phyloP scores from a whole-genome alignment of 2,888 invertebrate genomes.

The Lissocephala sabroskyi region DNA sequence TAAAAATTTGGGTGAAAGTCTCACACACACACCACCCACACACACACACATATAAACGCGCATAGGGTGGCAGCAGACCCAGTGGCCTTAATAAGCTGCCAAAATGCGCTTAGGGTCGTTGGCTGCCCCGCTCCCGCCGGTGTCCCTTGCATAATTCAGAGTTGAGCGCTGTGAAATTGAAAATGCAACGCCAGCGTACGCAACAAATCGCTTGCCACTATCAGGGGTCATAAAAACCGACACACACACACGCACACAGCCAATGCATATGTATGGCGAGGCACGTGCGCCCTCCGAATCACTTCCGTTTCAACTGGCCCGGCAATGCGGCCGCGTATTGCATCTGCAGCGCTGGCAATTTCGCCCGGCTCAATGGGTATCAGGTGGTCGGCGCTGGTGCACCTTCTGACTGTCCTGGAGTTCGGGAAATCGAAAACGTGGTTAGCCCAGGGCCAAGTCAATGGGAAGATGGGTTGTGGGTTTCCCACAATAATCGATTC shows the following conservation, averaged over 20 bases:
- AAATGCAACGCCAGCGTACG: constrained; percentile 46
- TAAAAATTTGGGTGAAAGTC: no score
- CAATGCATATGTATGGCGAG: neutral
- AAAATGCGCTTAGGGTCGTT: constrained; percentile 25
- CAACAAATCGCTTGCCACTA: constrained; percentile 60
- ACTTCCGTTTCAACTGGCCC: constrained; percentile 40
- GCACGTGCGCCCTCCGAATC: constrained; percentile 42
- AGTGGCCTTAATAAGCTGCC: constrained; percentile 48
- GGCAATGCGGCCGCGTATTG: no score
- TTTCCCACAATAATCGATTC: constrained; percentile 59
- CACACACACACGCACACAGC: constrained; percentile 14
- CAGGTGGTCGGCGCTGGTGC: constrained; percentile 46
- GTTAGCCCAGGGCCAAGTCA: constrained; percentile 30
- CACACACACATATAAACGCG: constrained; percentile 5
- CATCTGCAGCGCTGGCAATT: constrained; percentile 55
- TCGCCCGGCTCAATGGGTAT: constrained; percentile 26
- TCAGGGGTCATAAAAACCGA: constrained; percentile 59
- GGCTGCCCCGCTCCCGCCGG: neutral
- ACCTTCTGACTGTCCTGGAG: neutral
- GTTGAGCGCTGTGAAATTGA: constrained; percentile 53
- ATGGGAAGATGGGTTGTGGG: no score
- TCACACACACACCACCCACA: neutral
- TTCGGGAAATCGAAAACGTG: constrained; percentile 49
- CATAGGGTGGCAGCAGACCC: neutral
- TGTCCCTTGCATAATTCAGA: constrained; percentile 48